phyloP scores from a whole-genome alignment of 2,797 vertebrate species.

The Balearica regulorum region DNA sequence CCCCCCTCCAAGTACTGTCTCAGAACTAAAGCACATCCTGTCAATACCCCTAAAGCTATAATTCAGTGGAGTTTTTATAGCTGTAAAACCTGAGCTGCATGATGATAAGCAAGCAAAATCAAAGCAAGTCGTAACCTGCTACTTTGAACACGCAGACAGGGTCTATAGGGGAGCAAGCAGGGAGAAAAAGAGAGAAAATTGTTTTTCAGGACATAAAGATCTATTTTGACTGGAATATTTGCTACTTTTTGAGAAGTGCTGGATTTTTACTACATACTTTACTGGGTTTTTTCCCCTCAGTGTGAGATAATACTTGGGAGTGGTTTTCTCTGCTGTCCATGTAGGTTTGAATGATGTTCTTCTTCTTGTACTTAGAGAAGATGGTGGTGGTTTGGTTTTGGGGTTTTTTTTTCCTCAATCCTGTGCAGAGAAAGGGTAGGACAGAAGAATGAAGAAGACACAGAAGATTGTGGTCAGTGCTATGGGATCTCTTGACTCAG shows the following conservation, averaged over 20 bases:
- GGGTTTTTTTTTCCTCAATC: neutral
- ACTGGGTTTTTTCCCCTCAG: neutral
- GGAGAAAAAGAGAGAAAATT: neutral
- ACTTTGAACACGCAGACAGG: neutral
- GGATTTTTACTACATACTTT: neutral
- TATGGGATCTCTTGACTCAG: neutral
- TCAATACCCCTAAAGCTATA: slow-evolving; percentile 25
- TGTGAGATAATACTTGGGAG: neutral
- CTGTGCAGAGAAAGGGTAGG: neutral
- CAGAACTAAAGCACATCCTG: neutral
- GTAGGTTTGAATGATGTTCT: neutral
- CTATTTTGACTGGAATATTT: neutral
- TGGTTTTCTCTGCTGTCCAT: neutral
- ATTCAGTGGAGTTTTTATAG: slow-evolving; percentile 8
- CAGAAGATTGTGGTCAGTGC: neutral
- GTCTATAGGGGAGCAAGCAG: neutral
- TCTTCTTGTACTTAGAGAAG: neutral
- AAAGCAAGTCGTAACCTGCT: neutral
- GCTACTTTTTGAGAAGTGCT: neutral
- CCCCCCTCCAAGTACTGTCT: neutral
- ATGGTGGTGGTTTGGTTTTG: neutral
- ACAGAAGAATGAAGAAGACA: neutral
- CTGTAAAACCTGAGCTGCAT: slow-evolving; percentile 42
- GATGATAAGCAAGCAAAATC: slow-evolving; percentile 21
- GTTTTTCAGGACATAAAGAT: neutral